Base-by-base conservation (phyloP, 2,797 vertebrate genomes). In the Cryptoblepharus egeriae region DNA sequence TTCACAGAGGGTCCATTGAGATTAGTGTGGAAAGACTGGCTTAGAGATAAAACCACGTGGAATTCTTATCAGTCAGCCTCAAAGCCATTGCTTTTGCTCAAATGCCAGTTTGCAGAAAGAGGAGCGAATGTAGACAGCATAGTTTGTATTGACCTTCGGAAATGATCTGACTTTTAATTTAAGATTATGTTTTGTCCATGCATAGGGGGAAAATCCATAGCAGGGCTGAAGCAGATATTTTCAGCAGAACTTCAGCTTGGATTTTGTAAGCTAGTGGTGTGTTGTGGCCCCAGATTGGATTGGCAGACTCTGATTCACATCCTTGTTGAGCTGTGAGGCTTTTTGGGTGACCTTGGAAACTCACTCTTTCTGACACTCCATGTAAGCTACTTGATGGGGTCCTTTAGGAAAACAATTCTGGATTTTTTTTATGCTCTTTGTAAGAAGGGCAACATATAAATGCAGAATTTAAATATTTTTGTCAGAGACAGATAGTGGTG, bases 61-160 rank as follows among this genome's bases (percentile, higher is more conserved):
- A 84, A 81, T 88, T 39, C 84, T 90, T 90, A 92, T 72, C 71
- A 79, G 11, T 49, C 58, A 89, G 69, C 55, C 72, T 82, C 87
- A 85, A 80, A 86, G 22, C 72, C 85, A 13, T 1, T 3, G 0
- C 80, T 4, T 1, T 77, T 57, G 82, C 71, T 22, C 87, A 15
- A 80, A 86, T 68, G 26, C 30, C 1, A 0, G 61, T 49, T 86
- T 65, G 0, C 0, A 89, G 73, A 35, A 83, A 55, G 28, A 74
- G 85, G 16, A 28, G 2, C 9, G 8, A 80, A 15, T 0, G 0
- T 45, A 65, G 77, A 26, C 78, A 75, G 85, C 65, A 82, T 88
- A 85, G 30, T 88, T 80, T 1, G 69, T 72, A 80, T 84, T 35
- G 83, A 90, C 76, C 63, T 91, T 88, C 81, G 58, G 81, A 89